Evolutionary conservation across 1,140 invertebrate species (phyloP).

Genomic region (Liolophura sinensis): DNA sequence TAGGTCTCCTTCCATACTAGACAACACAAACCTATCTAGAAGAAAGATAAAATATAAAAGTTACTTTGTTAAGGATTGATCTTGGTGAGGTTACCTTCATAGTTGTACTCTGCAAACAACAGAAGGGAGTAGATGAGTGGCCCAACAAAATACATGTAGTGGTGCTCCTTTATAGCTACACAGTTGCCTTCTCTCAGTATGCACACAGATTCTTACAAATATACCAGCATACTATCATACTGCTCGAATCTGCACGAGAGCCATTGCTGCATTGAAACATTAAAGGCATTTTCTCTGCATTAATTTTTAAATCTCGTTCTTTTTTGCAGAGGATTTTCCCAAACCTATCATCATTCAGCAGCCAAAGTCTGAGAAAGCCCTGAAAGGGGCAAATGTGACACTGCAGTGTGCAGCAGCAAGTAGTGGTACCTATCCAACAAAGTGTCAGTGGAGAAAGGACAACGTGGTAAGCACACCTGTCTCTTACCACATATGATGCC

Average conservation of each 20-base stretch:
- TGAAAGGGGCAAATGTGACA: slow-evolving; percentile 82
- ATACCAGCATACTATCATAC: too few species aligned
- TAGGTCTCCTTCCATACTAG: too few species aligned
- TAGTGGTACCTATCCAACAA: slow-evolving; percentile 66
- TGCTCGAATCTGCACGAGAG: too few species aligned
- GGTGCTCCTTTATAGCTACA: neutral
- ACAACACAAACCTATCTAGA: neutral
- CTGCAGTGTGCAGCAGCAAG: slow-evolving; percentile 78
- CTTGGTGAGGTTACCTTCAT: neutral
- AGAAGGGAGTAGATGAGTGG: too few species aligned
- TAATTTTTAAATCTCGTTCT: slow-evolving; percentile 10
- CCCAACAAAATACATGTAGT: neutral
- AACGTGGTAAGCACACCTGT: slow-evolving; percentile 67
- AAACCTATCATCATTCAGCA: slow-evolving; percentile 83
- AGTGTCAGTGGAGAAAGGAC: slow-evolving; percentile 87
- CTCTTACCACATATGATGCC: too few species aligned
- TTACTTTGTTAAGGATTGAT: neutral
- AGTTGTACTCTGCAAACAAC: too few species aligned
- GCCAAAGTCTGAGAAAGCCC: slow-evolving; percentile 77
- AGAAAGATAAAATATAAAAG: neutral
- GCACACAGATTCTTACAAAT: neutral
- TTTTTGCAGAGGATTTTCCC: slow-evolving; percentile 68
- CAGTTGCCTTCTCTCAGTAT: neutral
- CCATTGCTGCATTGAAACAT: too few species aligned
- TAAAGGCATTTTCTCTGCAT: neutral